phyloP scores from a whole-genome alignment of 2,888 invertebrate species.

The Itoplectis maculator region DNA sequence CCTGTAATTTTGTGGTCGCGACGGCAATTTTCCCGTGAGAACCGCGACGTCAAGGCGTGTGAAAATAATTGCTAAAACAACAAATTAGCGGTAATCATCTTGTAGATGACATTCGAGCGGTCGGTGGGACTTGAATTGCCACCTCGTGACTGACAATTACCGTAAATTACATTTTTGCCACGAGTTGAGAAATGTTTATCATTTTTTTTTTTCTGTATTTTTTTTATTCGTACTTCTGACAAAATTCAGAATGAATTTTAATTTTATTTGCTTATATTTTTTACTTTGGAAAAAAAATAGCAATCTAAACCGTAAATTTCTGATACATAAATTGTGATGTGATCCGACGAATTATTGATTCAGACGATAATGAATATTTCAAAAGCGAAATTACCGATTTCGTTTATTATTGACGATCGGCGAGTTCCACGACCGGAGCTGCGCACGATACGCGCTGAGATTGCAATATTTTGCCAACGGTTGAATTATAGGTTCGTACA shows the following conservation, averaged over 20 bases:
- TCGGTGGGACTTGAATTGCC: not conserved
- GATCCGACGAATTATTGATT: not conserved
- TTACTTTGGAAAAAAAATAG: too few species aligned
- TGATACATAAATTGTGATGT: not conserved
- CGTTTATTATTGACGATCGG: not conserved
- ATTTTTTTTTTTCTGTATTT: not conserved
- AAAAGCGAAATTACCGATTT: not conserved
- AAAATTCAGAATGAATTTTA: too few species aligned
- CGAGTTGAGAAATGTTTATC: not conserved
- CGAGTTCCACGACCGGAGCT: not conserved
- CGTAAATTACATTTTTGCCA: not conserved
- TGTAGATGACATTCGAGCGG: not conserved
- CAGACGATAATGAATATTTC: not conserved
- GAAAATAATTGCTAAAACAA: conserved; percentile 3
- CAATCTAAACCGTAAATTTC: not conserved
- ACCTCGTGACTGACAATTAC: not conserved
- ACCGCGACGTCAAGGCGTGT: not conserved
- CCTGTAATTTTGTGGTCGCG: not conserved
- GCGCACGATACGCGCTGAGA: conserved; percentile 8
- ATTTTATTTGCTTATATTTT: too few species aligned
- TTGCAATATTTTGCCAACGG: conserved; percentile 8
- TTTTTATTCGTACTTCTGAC: too few species aligned
- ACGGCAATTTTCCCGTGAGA: not conserved
- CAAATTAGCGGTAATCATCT: not conserved
- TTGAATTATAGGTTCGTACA: conserved; percentile 7